Evolutionary conservation across 37 sponge, comb jelly and placozoan species (phyloP), one percentile per base, ranked within the genome.

Genomic region (Cladorhizidae sp.): DNA sequence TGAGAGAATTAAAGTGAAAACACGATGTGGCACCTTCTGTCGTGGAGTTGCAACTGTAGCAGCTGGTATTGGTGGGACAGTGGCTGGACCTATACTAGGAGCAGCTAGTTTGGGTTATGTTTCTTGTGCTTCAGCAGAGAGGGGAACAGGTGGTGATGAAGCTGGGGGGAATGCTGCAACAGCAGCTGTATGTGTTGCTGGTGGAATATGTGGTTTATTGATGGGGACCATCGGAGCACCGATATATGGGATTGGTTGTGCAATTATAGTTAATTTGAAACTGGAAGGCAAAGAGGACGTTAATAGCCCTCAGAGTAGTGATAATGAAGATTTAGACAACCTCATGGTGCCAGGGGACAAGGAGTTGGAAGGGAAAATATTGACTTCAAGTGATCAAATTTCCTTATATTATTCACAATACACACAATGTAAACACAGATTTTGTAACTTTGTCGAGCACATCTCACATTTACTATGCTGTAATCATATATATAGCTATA

Each of bases 281-380:
- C 3, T 50, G 6, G 14, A 5, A 8, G 73, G 73, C 2, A 18
- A 42, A 26, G 7, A 25, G 17, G 51, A 40, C 42, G 51, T 42
- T 43, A 3, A 22, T 6, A 49, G 73, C 42, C 49, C 51, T 26
- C 51, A 72, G n/a, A 72, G 21, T 72, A 72, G 73, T 41, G 73
- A 72, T 43, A 51, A 72, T 43, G 73, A 72, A 68, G 40, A 68
- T 68, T n/a, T n/a, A n/a, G n/a, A n/a, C n/a, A n/a, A n/a, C n/a
- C n/a, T n/a, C n/a, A n/a, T n/a, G n/a, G n/a, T n/a, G n/a, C n/a
- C n/a, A n/a, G n/a, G n/a, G n/a, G n/a, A n/a, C n/a, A n/a, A n/a
- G n/a, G n/a, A n/a, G n/a, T n/a, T n/a, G n/a, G n/a, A n/a, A n/a
- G n/a, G n/a, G n/a, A n/a, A n/a, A n/a, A n/a, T n/a, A n/a, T n/a